These are phyloP conservation scores for Eptesicus fuscus DNA, from an alignment of 2,113 vertebrate genomes.

Conservation along the genomic window DNA sequence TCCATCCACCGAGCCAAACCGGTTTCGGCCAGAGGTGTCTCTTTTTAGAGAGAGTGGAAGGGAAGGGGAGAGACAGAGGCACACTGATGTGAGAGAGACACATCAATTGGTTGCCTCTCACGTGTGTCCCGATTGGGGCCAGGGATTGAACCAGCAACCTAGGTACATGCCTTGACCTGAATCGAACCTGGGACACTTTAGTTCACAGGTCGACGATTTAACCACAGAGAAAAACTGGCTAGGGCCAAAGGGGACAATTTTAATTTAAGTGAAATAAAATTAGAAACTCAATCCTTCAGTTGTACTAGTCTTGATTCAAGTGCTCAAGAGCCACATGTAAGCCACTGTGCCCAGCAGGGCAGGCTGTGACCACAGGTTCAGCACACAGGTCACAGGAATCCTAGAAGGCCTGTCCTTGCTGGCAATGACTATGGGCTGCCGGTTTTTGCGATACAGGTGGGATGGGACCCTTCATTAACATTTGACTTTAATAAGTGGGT, in stretches of 20 bases:
- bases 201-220: no score
- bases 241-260: neutral
- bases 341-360: neutral
- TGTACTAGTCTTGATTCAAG: neutral
- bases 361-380: neutral
- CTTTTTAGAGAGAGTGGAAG: no score
- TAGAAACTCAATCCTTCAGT: neutral
- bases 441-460: slow-evolving; percentile 75
- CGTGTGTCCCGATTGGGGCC: no score
- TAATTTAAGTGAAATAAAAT: neutral
- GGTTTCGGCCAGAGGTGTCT: no score
- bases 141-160: no score
- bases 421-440: slow-evolving; percentile 40
- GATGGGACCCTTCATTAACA: slow-evolving; percentile 81
- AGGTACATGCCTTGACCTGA: no score
- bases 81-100: no score
- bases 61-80: no score
- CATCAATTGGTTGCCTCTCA: no score
- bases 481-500: slow-evolving; percentile 80
- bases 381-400: slow-evolving; percentile 38
- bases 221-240: no score
- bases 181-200: no score
- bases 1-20: no score
- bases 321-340: neutral
- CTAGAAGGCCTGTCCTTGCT: slow-evolving; percentile 48